phyloP scores from a whole-genome alignment of 2,113 vertebrate species.

The Pica pica region DNA sequence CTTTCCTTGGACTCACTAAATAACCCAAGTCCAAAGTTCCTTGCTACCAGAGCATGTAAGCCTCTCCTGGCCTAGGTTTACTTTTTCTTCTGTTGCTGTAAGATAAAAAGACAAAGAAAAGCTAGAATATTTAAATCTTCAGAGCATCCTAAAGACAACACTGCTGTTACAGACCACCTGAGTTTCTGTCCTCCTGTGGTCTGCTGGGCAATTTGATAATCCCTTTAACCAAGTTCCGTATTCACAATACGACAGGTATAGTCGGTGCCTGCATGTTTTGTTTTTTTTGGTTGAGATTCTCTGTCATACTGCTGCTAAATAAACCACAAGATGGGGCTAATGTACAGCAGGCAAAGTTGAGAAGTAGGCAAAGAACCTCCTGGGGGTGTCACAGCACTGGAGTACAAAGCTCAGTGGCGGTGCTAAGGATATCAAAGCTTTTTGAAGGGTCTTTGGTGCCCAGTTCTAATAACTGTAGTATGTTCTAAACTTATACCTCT shows the following conservation, averaged over 20 bases:
- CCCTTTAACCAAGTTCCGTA: not conserved
- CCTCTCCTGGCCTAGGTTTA: not conserved
- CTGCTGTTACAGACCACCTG: constrained; percentile 2
- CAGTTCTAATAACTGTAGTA: not conserved
- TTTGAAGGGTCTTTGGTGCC: not conserved
- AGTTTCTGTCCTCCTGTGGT: not conserved
- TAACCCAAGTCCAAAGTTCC: not conserved
- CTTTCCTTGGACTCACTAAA: not conserved
- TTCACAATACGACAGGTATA: not conserved
- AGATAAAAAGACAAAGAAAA: not conserved
- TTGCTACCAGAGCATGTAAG: not conserved
- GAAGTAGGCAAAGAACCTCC: not conserved
- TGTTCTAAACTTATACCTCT: not conserved
- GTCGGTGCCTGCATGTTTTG: not conserved
- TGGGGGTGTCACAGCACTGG: not conserved
- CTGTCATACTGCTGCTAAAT: not conserved
- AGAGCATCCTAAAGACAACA: not conserved
- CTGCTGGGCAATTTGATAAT: not conserved
- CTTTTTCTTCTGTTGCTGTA: not conserved
- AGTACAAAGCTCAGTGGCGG: not conserved
- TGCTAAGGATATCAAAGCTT: not conserved
- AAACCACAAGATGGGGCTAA: constrained; percentile 56
- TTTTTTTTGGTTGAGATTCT: not conserved
- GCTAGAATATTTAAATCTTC: not conserved
- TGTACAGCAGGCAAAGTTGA: not conserved